A percentile compares a stretch with the other conserved stretches of the same genome.
Evolutionary conservation across 2,888 invertebrate genomes (phyloP).

Genomic region (Sphinx pinastri): DNA sequence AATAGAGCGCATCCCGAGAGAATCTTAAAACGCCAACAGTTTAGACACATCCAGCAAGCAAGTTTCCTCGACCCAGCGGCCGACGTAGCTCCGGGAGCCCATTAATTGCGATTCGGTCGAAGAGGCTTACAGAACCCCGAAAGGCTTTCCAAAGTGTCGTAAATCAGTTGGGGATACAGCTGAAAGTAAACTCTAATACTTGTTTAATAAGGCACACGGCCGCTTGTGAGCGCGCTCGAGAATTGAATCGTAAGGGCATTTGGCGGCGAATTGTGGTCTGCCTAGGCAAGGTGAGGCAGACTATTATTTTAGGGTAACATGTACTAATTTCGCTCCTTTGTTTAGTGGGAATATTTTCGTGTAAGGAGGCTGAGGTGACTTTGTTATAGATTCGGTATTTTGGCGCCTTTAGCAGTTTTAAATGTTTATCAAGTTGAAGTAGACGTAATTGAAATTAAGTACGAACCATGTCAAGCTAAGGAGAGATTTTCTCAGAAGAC

Average conservation of each 20-base stretch:
- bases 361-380: slow-evolving; percentile 7
- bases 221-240: slow-evolving; percentile 7
- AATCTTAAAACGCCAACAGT: neutral
- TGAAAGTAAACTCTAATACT: slow-evolving; percentile 50
- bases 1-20: neutral
- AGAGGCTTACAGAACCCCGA: slow-evolving; percentile 73
- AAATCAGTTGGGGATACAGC: slow-evolving; percentile 55
- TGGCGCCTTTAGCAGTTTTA: too few relatives aligned
- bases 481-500: too few relatives aligned
- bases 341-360: slow-evolving; percentile 28
- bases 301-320: slow-evolving; percentile 67
- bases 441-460: too few relatives aligned
- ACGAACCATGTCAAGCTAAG: too few relatives aligned
- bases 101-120: slow-evolving; percentile 78
- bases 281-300: slow-evolving; percentile 57
- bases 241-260: slow-evolving; percentile 23
- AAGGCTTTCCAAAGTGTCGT: slow-evolving; percentile 64
- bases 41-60: slow-evolving; percentile 33
- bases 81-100: slow-evolving; percentile 59
- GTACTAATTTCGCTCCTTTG: slow-evolving; percentile 64
- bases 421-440: too few relatives aligned
- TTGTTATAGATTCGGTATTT: neutral
- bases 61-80: slow-evolving; percentile 39
- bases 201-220: slow-evolving; percentile 43
- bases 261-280: slow-evolving; percentile 56